Conservation (phyloP, 1,140 invertebrate species). For the Drosophila rufa region DNA sequence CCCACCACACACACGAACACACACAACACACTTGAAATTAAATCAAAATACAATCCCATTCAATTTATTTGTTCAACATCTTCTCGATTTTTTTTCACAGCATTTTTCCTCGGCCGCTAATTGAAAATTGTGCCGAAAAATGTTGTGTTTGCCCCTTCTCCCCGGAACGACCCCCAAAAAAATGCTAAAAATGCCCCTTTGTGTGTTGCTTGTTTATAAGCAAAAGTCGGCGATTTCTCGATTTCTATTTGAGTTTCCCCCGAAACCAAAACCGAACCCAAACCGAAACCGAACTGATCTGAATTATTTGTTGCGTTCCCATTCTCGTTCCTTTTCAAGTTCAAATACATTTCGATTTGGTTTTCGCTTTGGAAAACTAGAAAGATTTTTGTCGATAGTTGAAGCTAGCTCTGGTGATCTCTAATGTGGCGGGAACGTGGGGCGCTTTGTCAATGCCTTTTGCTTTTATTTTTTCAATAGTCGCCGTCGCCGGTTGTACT, state of each 20-base stretch:
- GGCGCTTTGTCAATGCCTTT: constrained; percentile 56
- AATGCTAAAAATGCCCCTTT: constrained; percentile 19
- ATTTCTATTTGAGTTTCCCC: constrained; percentile 45
- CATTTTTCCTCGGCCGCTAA: constrained; percentile 43
- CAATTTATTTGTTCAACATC: constrained; percentile 72
- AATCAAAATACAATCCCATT: constrained; percentile 76
- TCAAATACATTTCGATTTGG: constrained; percentile 42
- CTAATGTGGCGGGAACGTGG: not conserved
- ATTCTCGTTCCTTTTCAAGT: constrained; percentile 50
- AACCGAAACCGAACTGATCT: constrained; percentile 14
- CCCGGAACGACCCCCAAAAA: not conserved
- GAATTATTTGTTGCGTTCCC: constrained; percentile 27
- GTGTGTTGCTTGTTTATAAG: constrained; percentile 51
- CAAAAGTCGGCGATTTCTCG: constrained; percentile 48
- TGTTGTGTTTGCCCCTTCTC: constrained; percentile 24
- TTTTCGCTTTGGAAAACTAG: constrained; percentile 52
- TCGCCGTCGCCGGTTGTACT: constrained; percentile 69
- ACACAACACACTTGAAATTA: constrained; percentile 55
- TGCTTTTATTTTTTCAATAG: not conserved
- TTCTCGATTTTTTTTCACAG: constrained; percentile 9
- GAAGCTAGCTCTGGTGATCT: constrained; percentile 2
- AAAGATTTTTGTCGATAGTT: constrained; percentile 57
- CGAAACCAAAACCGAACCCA: constrained; percentile 1
- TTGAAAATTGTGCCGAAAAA: constrained; percentile 80
- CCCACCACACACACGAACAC: constrained; percentile 36